These are phyloP conservation scores for Monodelphis domestica DNA, from an alignment of 2,797 vertebrate species.

Conservation along the genomic window DNA sequence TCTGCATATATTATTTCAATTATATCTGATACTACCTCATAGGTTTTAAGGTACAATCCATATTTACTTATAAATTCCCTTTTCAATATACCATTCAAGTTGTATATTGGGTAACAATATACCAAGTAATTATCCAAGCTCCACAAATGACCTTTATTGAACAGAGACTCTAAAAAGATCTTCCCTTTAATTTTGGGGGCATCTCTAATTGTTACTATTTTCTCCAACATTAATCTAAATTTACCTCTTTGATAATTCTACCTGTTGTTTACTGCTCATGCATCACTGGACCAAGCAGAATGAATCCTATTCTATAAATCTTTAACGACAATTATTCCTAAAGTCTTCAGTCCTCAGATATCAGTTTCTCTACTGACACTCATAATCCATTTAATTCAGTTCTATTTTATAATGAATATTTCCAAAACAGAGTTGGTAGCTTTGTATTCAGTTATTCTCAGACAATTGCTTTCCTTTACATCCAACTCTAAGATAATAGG, in stretches of 20 bases:
- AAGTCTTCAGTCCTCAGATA: background rate
- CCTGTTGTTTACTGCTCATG: background rate
- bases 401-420: background rate
- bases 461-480: background rate
- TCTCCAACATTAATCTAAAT: background rate
- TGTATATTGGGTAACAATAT: too few relatives aligned
- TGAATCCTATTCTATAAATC: background rate
- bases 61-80: background rate
- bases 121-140: background rate
- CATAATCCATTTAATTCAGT: background rate
- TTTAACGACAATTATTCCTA: background rate
- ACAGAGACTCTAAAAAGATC: background rate
- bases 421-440: background rate
- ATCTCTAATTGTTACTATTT: background rate
- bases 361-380: background rate
- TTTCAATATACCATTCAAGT: background rate
- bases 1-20: background rate
- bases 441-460: background rate
- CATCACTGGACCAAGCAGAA: background rate
- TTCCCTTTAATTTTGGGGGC: background rate
- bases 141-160: background rate
- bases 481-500: background rate
- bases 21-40: background rate
- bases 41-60: background rate
- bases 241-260: background rate